Percentiles rank a stretch among this genome's conserved stretches.
phyloP scores from a whole-genome alignment of 2,888 invertebrate species.

The Amphipoea lucens region DNA sequence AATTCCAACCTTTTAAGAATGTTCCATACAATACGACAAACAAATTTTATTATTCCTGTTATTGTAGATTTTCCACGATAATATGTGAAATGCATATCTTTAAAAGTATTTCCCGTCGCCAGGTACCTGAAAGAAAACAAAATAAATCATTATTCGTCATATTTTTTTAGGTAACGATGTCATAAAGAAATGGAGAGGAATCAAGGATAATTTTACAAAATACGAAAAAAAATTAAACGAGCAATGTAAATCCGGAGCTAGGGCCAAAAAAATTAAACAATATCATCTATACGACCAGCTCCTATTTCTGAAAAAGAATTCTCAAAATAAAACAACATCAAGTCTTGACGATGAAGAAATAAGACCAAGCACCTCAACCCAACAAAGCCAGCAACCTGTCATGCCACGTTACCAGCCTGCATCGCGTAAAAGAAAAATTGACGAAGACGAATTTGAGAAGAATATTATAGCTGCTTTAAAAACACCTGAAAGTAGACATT shows the following conservation, averaged over 20 bases:
- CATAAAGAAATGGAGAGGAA: constrained; percentile 31
- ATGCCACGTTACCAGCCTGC: constrained; percentile 37
- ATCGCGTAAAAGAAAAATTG: constrained; percentile 33
- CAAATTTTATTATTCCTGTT: constrained; percentile 19
- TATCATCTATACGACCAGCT: constrained; percentile 28
- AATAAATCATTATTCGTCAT: constrained; percentile 30
- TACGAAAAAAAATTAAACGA: constrained; percentile 35
- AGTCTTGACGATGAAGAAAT: constrained; percentile 40
- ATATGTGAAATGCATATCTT: constrained; percentile 35
- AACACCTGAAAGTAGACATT: constrained; percentile 26
- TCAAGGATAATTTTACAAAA: constrained; percentile 39
- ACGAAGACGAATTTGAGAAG: constrained; percentile 30
- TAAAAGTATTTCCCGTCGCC: constrained; percentile 37
- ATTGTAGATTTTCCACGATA: constrained; percentile 40
- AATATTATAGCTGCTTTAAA: constrained; percentile 31
- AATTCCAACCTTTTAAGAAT: constrained; percentile 26
- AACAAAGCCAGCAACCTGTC: constrained; percentile 41
- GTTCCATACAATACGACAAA: constrained; percentile 32
- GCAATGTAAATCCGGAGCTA: constrained; percentile 28
- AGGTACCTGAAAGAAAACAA: constrained; percentile 36
- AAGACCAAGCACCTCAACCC: constrained; percentile 42
- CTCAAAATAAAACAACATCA: constrained; percentile 42
- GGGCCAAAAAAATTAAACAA: constrained; percentile 31
- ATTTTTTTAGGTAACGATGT: constrained; percentile 35
- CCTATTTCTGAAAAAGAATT: constrained; percentile 34